These are phyloP conservation scores for Drosophila nr. perissopoda DNA, from an alignment of 2,888 invertebrate species.

Conservation along the genomic window DNA sequence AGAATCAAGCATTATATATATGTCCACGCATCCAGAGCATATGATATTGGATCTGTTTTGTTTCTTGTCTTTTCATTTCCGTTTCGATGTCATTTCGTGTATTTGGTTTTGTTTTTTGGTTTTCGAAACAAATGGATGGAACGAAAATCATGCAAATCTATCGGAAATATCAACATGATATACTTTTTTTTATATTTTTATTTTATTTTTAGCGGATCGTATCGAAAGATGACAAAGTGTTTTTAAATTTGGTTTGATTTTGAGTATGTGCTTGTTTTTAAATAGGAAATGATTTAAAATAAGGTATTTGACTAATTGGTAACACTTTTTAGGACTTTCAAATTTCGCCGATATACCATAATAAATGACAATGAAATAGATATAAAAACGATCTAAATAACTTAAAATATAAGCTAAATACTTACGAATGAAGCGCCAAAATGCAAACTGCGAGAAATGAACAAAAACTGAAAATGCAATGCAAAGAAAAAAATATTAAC, in stretches of 20 bases:
- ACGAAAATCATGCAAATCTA: slow-evolving; percentile 9
- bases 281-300: slow-evolving; percentile 13
- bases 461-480: slow-evolving; percentile 41
- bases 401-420: slow-evolving; percentile 53
- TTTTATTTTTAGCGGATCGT: slow-evolving; percentile 12
- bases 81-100: slow-evolving; percentile 73
- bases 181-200: slow-evolving; percentile 4
- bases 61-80: slow-evolving; percentile 33
- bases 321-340: slow-evolving; percentile 18
- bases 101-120: slow-evolving; percentile 56
- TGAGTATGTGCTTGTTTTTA: slow-evolving; percentile 15
- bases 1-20: slow-evolving; percentile 29
- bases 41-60: slow-evolving; percentile 47
- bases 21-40: slow-evolving; percentile 46
- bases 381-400: slow-evolving; percentile 37
- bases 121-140: slow-evolving; percentile 20
- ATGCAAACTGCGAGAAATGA: slow-evolving; percentile 51
- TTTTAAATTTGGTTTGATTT: slow-evolving; percentile 10
- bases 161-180: slow-evolving; percentile 13
- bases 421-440: slow-evolving; percentile 66
- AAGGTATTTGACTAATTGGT: slow-evolving; percentile 4
- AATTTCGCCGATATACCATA: slow-evolving; percentile 36
- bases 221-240: background rate
- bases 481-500: slow-evolving; percentile 8
- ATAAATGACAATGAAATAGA: slow-evolving; percentile 43